Evolutionary conservation across 2,888 invertebrate genomes (phyloP), one percentile per base, ranked within the genome.

Genomic region (Ectobius pallidus): DNA sequence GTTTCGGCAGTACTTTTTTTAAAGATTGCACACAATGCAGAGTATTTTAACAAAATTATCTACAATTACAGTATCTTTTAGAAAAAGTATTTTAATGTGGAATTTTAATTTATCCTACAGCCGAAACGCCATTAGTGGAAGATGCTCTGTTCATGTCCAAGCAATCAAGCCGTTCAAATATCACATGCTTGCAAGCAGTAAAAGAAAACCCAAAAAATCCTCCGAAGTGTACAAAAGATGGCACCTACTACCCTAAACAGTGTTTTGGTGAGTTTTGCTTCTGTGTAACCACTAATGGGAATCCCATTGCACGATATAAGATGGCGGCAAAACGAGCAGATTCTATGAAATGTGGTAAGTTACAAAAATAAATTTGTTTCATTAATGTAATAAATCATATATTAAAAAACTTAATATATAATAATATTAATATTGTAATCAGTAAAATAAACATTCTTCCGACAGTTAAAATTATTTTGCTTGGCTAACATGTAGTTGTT

Each of bases 1-100:
- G 71, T 71, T 71, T 71, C 67, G 67, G 55, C 71, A 71, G n/a
- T 11, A n/a, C 22, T 22, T 69, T 42, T 70, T 77, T 77, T 78
- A 79, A 77, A 3, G 9, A 20, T 49, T 49, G 7, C 20, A 49
- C n/a, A n/a, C n/a, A n/a, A n/a, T n/a, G n/a, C n/a, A n/a, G n/a
- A n/a, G n/a, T n/a, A n/a, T n/a, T n/a, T n/a, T n/a, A n/a, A n/a
- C n/a, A n/a, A n/a, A n/a, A n/a, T n/a, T n/a, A n/a, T n/a, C n/a
- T n/a, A n/a, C n/a, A n/a, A n/a, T n/a, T n/a, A n/a, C n/a, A n/a
- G n/a, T n/a, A n/a, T n/a, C n/a, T n/a, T n/a, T n/a, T n/a, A n/a
- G n/a, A n/a, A n/a, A n/a, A n/a, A n/a, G n/a, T 52, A 52, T 30
- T n/a, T 58, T 58, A 34, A 7, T 7, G 6, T 34, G 6, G 11